Base-by-base conservation (phyloP, 2,888 invertebrate genomes). In the Drosophila pseudotalamancana region DNA sequence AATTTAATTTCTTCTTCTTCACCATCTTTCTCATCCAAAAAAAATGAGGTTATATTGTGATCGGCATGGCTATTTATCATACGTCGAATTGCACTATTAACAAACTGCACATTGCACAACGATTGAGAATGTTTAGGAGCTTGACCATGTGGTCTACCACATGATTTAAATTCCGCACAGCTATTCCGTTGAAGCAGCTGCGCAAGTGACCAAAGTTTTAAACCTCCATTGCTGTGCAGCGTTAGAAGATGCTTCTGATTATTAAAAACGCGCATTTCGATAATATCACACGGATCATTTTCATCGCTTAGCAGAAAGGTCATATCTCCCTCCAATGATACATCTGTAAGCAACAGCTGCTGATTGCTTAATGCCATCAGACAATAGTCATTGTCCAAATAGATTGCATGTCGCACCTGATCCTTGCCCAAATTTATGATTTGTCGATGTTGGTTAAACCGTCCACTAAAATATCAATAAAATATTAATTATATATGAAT, bases 381-480 rank as follows among this genome's bases (percentile, higher is more conserved):
- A 49, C 90, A 91, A 18, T 80, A 87, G 45, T 91, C 90, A 6
- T 84, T 72, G 14, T 90, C 80, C 2, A 90, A 62, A 37, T 91
- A 85, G 11, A 83, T 64, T 1, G 90, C 81, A 16, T 86, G 65
- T 27, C 75, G 87, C 6, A 88, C 87, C 16, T 84, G 61, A 23
- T 82, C 56, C 1, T 51, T 16, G 1, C 88, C 88, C 29, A 92
- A 65, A 29, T 87, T 84, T 9, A 91, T 76, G 6, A 92, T 90
- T 59, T 91, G 90, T 1, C 90, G 90, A 16, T 89, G 87, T 59
- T 90, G 90, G 64, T 90, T 90, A 40, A 90, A 90, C 25, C 88
- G 88, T 6, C 90, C 91, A 37, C 91, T 91, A 32, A 53, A 40
- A 43, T 0, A 2, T 35, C 5, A 18, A 9, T 12, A 2, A 34